Evolutionary conservation across 2,888 invertebrate species (phyloP), one percentile per base, ranked within the genome.

Genomic region (Orthosia cruda): DNA sequence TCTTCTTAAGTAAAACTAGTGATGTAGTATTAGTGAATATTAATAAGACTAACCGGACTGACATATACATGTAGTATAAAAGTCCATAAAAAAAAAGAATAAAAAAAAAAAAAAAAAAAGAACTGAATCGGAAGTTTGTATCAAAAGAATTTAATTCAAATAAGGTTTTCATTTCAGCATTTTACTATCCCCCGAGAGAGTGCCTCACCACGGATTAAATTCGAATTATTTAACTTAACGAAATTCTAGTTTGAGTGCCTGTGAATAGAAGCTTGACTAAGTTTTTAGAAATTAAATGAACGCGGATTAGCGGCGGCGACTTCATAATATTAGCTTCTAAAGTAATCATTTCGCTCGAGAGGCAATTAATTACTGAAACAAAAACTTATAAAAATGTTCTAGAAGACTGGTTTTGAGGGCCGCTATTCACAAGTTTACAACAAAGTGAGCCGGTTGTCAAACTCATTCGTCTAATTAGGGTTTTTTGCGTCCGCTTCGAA

Each of bases 81-180:
- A n/a, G n/a, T n/a, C n/a, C n/a, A n/a, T n/a, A n/a, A n/a, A n/a
- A n/a, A n/a, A n/a, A n/a, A n/a, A n/a, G n/a, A n/a, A n/a, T n/a
- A n/a, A n/a, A n/a, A n/a, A n/a, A n/a, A n/a, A n/a, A n/a, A n/a
- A n/a, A n/a, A n/a, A n/a, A n/a, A n/a, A n/a, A n/a, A n/a, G n/a
- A n/a, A n/a, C n/a, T n/a, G n/a, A n/a, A n/a, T 89, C 85, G 84
- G 84, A 88, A 86, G 86, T 87, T 90, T 90, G 87, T 90, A 90
- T 90, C 89, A 89, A 91, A 90, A 91, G 89, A 90, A 90, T 90
- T 91, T 90, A 90, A 91, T 91, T 90, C 89, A 87, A 91, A 91
- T 89, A 90, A 91, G 89, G 89, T 88, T 91, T 91, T 91, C 87
- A 92, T 91, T 89, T 89, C 74, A 78, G 84, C 82, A 84, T 86